These are phyloP conservation scores for Astropecten irregularis DNA, from an alignment of 53 echinoderm and acorn worm species.

Conservation along the genomic window DNA sequence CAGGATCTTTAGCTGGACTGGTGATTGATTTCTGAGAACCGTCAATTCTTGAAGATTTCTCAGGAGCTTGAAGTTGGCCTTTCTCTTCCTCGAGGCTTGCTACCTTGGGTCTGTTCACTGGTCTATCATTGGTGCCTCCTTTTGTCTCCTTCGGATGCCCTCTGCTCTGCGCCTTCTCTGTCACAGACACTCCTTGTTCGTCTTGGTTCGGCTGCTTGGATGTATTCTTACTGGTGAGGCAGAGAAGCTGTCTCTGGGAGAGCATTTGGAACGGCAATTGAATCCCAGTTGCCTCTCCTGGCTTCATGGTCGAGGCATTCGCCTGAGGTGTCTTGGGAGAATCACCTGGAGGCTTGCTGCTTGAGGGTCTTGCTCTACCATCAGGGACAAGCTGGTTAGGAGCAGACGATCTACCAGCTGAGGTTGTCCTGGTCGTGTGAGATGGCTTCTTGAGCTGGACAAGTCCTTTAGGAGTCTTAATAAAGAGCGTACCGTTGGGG, in stretches of 20 bases:
- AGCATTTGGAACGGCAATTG: conserved; percentile 25
- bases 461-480: conserved; percentile 35
- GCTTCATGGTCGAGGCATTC: background rate
- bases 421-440: background rate
- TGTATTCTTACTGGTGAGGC: background rate
- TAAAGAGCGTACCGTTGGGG: conserved; percentile 36
- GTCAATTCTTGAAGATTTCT: too few relatives aligned
- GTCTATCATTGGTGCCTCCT: background rate
- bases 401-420: background rate
- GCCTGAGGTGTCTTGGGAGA: background rate
- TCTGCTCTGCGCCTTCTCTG: background rate
- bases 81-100: too few relatives aligned
- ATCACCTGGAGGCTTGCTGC: background rate
- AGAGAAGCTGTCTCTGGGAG: conserved; percentile 11
- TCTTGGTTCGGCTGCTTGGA: background rate
- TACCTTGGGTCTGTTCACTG: too few relatives aligned
- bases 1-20: too few relatives aligned
- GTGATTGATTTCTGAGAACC: too few relatives aligned
- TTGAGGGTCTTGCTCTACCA: background rate
- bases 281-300: background rate
- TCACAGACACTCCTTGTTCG: background rate
- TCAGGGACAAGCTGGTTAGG: background rate
- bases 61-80: too few relatives aligned
- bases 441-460: background rate
- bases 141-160: background rate